Evolutionary conservation across 2,113 vertebrate species (phyloP).

Genomic region (Malurus cyaneus): DNA sequence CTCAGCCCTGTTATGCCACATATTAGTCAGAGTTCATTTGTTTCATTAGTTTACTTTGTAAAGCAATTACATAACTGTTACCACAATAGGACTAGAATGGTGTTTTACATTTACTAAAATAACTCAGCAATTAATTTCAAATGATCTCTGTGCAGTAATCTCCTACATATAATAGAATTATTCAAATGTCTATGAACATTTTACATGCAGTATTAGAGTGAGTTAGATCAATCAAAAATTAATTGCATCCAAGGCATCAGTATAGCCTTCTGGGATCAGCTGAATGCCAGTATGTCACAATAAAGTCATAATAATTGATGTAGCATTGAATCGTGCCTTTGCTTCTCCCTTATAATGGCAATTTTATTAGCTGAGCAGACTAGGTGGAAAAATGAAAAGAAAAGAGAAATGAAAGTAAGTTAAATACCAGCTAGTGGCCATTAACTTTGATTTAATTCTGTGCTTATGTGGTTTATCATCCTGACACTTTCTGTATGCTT

Average conservation of each 20-base stretch:
- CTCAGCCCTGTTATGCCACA: background rate
- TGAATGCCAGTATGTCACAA: slow-evolving; percentile 62
- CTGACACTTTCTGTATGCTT: slow-evolving; percentile 10
- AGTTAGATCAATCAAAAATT: slow-evolving; percentile 69
- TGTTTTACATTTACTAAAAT: slow-evolving; percentile 59
- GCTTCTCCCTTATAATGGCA: slow-evolving; percentile 46
- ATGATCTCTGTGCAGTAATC: slow-evolving; percentile 55
- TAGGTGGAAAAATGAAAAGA: slow-evolving; percentile 57
- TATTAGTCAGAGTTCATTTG: slow-evolving; percentile 62
- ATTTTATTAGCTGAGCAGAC: slow-evolving; percentile 41
- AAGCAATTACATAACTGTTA: slow-evolving; percentile 51
- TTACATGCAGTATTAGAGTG: slow-evolving; percentile 47
- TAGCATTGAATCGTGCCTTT: slow-evolving; percentile 57
- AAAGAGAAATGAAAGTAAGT: slow-evolving; percentile 59
- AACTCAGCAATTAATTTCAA: slow-evolving; percentile 67
- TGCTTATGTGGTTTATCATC: slow-evolving; percentile 39
- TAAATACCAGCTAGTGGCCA: slow-evolving; percentile 50
- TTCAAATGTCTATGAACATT: slow-evolving; percentile 55
- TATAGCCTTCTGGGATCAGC: slow-evolving; percentile 57
- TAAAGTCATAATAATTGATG: slow-evolving; percentile 68
- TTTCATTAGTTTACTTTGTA: slow-evolving; percentile 62
- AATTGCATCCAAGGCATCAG: slow-evolving; percentile 62
- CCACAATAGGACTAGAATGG: slow-evolving; percentile 29
- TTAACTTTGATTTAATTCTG: slow-evolving; percentile 62
- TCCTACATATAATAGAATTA: slow-evolving; percentile 62